These are phyloP conservation scores for Choristoneura fumiferana DNA, from an alignment of 1,140 invertebrate genomes.

Conservation along the genomic window DNA sequence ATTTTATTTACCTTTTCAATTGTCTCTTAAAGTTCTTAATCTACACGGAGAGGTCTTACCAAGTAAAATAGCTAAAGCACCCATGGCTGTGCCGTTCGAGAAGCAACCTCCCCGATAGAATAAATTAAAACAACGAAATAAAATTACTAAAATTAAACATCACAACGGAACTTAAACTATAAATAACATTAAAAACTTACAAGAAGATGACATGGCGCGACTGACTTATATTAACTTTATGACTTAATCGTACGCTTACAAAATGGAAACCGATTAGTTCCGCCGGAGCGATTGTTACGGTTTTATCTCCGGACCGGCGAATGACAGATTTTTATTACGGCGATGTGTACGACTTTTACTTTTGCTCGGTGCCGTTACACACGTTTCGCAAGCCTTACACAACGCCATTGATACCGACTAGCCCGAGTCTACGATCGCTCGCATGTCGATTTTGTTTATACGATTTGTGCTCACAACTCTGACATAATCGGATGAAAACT, in stretches of 20 bases:
- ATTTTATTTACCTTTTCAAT: slow-evolving; percentile 13
- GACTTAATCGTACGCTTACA: slow-evolving; percentile 48
- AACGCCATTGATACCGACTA: not conserved
- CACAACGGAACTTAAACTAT: slow-evolving; percentile 51
- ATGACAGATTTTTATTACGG: slow-evolving; percentile 20
- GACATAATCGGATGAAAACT: slow-evolving; percentile 70
- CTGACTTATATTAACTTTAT: slow-evolving; percentile 62
- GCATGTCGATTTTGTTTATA: slow-evolving; percentile 70
- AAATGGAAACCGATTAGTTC: slow-evolving; percentile 40
- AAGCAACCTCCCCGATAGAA: not conserved
- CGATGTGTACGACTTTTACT: slow-evolving; percentile 21
- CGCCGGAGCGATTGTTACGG: slow-evolving; percentile 33
- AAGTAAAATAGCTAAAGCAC: too few species aligned
- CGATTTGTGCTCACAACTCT: slow-evolving; percentile 75
- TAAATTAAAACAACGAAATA: slow-evolving; percentile 18
- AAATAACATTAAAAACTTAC: slow-evolving; percentile 50
- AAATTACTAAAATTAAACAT: slow-evolving; percentile 32
- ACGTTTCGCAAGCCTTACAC: slow-evolving; percentile 9
- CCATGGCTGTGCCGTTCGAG: too few species aligned
- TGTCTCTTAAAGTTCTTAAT: too few species aligned
- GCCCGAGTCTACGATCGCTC: slow-evolving; percentile 53
- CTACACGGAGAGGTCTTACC: too few species aligned
- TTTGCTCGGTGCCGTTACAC: too few species aligned
- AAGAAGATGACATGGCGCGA: slow-evolving; percentile 68
- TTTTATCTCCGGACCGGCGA: slow-evolving; percentile 25